Evolutionary conservation across 2,797 vertebrate genomes (phyloP), one percentile per base, ranked within the genome.

Genomic region (Mormyrops boulengeri): DNA sequence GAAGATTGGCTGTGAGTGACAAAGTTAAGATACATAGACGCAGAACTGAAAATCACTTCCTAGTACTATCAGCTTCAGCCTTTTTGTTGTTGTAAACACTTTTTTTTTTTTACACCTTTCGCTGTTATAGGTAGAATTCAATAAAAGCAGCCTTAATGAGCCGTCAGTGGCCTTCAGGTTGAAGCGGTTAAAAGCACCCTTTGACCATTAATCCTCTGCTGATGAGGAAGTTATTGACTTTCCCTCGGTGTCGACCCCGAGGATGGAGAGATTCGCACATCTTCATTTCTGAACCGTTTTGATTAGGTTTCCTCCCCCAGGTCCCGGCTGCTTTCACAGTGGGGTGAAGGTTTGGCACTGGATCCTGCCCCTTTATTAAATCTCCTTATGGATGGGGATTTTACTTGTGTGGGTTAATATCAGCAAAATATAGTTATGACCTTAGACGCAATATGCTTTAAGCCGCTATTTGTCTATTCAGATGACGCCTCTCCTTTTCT

Each of bases 201-300:
- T 93, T 92, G 92, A 93, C 89, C 91, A 90, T 88, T 55, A 88
- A 92, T 90, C 92, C 92, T 89, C 87, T 66, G 12, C 90, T 92
- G 93, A 93, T 93, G 90, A 92, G 91, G 91, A 93, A 91, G 92
- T 90, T 92, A 93, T 93, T 91, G 88, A 91, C 92, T 91, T 90
- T 22, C 69, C 88, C 89, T 88, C 57, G 30, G 89, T 8, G 60
- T 88, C 34, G 90, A 86, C 90, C 34, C 88, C 84, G 5, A 90
- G 55, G 85, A 41, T 77, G 88, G 91, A 44, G 19, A 34, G 85
- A 47, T 89, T 88, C 12, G 22, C 19, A 87, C 47, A 66, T 88
- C 89, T 85, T 73, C 77, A 47, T 44, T 85, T 84, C 77, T 89
- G 8, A 87, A 88, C 50, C 85, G 60, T 86, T 57, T 57, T 77